Evolutionary conservation across 2,113 vertebrate species (phyloP).

Genomic region (Nasalis larvatus): DNA sequence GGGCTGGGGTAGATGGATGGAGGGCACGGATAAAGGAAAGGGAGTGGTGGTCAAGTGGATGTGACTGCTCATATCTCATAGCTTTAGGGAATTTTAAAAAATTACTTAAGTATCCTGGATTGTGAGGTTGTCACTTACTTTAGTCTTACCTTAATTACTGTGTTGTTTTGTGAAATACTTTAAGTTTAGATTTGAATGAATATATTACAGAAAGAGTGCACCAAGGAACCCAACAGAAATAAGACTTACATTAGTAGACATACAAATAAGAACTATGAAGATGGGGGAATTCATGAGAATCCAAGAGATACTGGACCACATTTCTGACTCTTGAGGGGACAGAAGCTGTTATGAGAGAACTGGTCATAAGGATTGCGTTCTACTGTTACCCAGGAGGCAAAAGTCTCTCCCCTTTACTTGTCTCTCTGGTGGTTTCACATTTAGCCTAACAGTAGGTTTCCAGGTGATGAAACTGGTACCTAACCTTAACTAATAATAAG

Average conservation of each 20-base stretch:
- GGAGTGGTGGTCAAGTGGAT: not conserved
- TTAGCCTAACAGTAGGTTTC: not conserved
- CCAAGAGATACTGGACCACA: not conserved
- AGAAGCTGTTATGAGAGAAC: not conserved
- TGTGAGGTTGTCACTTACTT: not conserved
- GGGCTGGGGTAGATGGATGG: not conserved
- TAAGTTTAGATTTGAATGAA: slow-evolving; percentile 11
- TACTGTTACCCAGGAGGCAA: not conserved
- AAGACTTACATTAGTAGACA: not conserved
- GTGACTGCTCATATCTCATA: not conserved
- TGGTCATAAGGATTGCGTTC: not conserved
- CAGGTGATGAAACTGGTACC: not conserved
- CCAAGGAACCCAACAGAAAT: not conserved
- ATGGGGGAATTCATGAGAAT: not conserved
- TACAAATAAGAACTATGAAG: not conserved
- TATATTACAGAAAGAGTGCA: not conserved
- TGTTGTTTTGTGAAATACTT: not conserved
- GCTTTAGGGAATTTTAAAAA: not conserved
- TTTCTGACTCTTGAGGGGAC: not conserved
- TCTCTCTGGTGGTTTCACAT: not conserved
- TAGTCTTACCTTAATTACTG: not conserved
- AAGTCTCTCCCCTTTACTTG: not conserved
- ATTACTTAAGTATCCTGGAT: not conserved
- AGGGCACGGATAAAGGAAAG: not conserved
- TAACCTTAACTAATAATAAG: not conserved